Percentiles rank a stretch among this genome's conserved stretches.
Evolutionary conservation across 2,797 vertebrate genomes (phyloP).

Genomic region (Artibeus lituratus): DNA sequence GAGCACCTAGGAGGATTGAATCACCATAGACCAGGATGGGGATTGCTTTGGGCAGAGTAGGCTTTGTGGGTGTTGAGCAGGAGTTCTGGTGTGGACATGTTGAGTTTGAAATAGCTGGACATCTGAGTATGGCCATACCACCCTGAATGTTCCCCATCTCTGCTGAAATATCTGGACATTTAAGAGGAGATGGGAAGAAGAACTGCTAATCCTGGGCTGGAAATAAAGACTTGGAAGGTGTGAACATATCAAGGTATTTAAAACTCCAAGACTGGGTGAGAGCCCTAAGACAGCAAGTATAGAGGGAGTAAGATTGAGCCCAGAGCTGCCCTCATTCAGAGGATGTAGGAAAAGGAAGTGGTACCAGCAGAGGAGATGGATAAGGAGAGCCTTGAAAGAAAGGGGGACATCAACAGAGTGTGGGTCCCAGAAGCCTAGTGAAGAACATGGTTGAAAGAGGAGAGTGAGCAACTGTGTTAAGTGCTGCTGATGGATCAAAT

Average conservation of each 20-base stretch:
- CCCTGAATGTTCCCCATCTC: too few relatives aligned
- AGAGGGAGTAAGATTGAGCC: not conserved
- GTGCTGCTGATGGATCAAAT: not conserved
- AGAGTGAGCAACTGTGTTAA: not conserved
- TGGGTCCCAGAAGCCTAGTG: not conserved
- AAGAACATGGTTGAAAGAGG: not conserved
- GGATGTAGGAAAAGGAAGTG: not conserved
- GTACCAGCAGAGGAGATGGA: not conserved
- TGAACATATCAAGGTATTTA: not conserved
- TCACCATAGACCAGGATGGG: not conserved
- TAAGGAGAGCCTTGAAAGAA: not conserved
- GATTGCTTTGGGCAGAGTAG: not conserved
- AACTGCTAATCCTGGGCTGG: fast-evolving
- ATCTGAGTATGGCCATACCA: too few relatives aligned
- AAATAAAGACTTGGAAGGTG: not conserved
- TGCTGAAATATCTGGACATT: too few relatives aligned
- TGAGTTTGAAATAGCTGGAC: not conserved
- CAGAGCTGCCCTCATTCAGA: not conserved
- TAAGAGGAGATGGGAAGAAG: not conserved
- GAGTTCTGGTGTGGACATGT: not conserved
- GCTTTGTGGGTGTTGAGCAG: fast-evolving
- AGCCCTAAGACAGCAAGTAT: not conserved
- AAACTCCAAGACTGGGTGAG: not conserved
- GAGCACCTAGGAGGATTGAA: not conserved
- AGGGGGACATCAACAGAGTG: not conserved